Percentiles rank a stretch among this genome's conserved stretches.
Conservation (phyloP, 2,888 invertebrate genomes). For the Caenorhabditis japonica region DNA sequence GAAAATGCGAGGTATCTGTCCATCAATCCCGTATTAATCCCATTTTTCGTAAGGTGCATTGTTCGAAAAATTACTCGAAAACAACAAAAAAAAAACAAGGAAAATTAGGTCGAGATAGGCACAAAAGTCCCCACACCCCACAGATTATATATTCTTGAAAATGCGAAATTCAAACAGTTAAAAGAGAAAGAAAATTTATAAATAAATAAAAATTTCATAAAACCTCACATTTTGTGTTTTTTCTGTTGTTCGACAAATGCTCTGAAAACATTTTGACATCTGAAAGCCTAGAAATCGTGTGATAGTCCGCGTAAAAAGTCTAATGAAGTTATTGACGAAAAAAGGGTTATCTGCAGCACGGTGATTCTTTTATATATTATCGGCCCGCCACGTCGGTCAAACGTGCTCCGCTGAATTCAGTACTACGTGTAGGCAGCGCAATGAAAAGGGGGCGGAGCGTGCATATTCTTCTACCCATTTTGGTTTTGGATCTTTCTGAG, state of each 20-base stretch:
- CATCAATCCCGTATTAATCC: not conserved
- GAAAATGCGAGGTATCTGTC: conserved; percentile 13
- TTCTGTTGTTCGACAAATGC: conserved; percentile 16
- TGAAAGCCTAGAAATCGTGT: too few species aligned
- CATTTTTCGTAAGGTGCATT: conserved; percentile 20
- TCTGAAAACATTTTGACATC: not conserved
- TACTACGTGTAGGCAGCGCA: too few species aligned
- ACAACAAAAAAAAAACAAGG: not conserved
- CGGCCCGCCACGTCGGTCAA: too few species aligned
- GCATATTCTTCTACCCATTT: too few species aligned
- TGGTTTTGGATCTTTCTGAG: too few species aligned
- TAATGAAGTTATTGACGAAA: not conserved
- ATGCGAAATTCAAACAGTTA: conserved; percentile 9
- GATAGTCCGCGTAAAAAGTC: too few species aligned
- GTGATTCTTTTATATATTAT: too few species aligned
- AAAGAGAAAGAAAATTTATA: too few species aligned
- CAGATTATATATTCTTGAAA: not conserved
- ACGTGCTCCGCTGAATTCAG: too few species aligned
- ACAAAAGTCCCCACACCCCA: conserved; percentile 13
- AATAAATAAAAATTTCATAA: conserved; percentile 28
- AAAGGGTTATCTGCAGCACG: conserved; percentile 6
- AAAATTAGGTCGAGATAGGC: conserved; percentile 3
- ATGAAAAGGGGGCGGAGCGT: too few species aligned
- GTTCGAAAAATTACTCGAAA: conserved; percentile 1
- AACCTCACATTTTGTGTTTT: not conserved